phyloP scores from a whole-genome alignment of 2,797 vertebrate genomes.

The Uromys caudimaculatus region DNA sequence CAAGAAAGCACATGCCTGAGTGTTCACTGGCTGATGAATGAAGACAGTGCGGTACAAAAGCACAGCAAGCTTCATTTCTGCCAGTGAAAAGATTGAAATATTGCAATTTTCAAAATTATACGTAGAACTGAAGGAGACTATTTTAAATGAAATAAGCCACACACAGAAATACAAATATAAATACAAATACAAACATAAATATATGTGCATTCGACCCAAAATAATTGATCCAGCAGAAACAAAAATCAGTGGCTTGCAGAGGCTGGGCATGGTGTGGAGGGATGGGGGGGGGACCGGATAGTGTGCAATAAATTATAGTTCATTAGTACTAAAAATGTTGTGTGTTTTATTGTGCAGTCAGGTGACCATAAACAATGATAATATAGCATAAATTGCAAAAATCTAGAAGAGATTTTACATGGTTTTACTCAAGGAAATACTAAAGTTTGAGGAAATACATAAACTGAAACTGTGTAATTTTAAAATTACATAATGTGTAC shows the following conservation, averaged over 20 bases:
- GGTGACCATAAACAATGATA: background rate
- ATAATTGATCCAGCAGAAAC: background rate
- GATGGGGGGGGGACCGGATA: background rate
- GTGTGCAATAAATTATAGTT: background rate
- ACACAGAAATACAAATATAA: background rate
- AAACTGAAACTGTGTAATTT: background rate
- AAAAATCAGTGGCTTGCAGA: background rate
- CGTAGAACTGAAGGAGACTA: background rate
- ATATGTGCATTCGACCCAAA: background rate
- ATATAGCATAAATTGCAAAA: background rate
- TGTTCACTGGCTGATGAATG: background rate
- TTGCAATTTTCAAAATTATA: background rate
- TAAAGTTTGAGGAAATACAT: background rate
- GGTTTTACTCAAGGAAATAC: background rate
- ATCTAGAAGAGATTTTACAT: background rate
- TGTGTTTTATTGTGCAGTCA: background rate
- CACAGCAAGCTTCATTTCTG: background rate
- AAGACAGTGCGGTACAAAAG: background rate
- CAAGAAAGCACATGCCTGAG: background rate
- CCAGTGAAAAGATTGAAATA: background rate
- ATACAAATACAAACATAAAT: background rate
- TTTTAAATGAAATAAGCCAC: background rate
- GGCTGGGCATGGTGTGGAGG: background rate
- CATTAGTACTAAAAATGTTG: background rate
- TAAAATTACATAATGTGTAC: background rate